A percentile compares a stretch with the other conserved stretches of the same genome.
phyloP scores from a whole-genome alignment of 2,797 vertebrate species.

The Thaleichthys pacificus region DNA sequence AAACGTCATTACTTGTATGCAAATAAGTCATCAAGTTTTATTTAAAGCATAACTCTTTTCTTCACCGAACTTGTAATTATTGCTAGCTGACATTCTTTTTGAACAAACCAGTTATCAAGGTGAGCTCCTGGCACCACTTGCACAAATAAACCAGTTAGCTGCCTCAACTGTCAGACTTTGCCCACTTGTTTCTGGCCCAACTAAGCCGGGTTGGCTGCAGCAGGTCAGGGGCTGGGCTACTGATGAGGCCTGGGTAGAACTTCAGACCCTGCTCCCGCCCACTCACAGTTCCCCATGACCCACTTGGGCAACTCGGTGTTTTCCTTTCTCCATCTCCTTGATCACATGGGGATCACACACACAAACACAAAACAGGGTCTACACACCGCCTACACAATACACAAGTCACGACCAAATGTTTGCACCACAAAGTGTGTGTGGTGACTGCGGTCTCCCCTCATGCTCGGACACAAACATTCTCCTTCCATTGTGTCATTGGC shows the following conservation, averaged over 20 bases:
- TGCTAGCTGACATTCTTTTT: background rate
- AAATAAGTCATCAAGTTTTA: background rate
- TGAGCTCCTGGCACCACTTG: background rate
- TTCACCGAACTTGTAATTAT: too few species aligned
- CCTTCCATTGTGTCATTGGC: constrained; percentile 26
- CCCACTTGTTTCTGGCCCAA: constrained; percentile 27
- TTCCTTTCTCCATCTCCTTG: constrained; percentile 32
- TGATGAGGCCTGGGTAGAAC: constrained; percentile 36
- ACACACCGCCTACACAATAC: background rate
- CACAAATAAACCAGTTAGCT: constrained; percentile 4
- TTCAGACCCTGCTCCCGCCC: constrained; percentile 25
- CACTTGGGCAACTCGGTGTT: constrained; percentile 45
- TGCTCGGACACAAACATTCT: constrained; percentile 10
- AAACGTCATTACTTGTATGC: background rate
- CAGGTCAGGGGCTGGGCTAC: constrained; percentile 31
- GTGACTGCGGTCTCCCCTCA: constrained; percentile 13
- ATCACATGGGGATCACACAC: constrained; percentile 11
- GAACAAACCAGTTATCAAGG: background rate
- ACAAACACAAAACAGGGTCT: background rate
- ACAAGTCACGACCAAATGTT: constrained; percentile 1
- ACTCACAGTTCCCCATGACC: constrained; percentile 52
- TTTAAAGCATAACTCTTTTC: too few species aligned
- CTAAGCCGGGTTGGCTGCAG: constrained; percentile 36
- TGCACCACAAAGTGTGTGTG: background rate
- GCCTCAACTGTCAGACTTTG: constrained; percentile 29